Evolutionary conservation across 2,797 vertebrate species (phyloP).

Genomic region (Pangasius mekongensis): DNA sequence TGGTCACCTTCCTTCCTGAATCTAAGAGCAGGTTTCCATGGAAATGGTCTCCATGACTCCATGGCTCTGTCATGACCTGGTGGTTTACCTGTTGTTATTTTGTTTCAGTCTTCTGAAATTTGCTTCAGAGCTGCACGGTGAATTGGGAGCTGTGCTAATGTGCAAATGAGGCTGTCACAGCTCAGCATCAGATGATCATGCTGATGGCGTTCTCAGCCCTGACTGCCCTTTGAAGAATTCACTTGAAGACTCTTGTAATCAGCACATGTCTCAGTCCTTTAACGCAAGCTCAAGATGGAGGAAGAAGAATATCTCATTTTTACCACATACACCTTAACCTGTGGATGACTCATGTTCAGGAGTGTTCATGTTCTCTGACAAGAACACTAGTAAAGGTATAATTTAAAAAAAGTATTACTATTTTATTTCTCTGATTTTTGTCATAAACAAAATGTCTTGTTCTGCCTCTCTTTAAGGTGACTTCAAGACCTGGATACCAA

Average conservation of each 20-base stretch:
- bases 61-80: slow-evolving; percentile 13
- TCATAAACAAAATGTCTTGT: slow-evolving; percentile 17
- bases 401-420: background rate
- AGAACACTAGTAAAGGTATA: background rate
- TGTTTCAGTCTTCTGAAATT: background rate
- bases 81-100: slow-evolving; percentile 25
- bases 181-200: slow-evolving; percentile 7
- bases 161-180: slow-evolving; percentile 11
- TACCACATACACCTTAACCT: background rate
- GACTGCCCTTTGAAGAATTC: slow-evolving; percentile 12
- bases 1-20: background rate
- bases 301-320: background rate
- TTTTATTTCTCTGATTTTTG: background rate
- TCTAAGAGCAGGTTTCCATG: slow-evolving; percentile 29
- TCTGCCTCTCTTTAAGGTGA: slow-evolving; percentile 42
- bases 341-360: background rate
- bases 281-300: background rate
- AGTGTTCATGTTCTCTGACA: background rate
- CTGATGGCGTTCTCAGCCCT: background rate
- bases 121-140: background rate
- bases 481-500: slow-evolving; percentile 17
- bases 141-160: slow-evolving; percentile 11
- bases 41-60: slow-evolving; percentile 30
- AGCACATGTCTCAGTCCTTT: background rate
- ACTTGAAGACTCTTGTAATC: background rate